These are phyloP conservation scores for Brassicogethes aeneus DNA, from an alignment of 2,888 invertebrate species.

Conservation along the genomic window DNA sequence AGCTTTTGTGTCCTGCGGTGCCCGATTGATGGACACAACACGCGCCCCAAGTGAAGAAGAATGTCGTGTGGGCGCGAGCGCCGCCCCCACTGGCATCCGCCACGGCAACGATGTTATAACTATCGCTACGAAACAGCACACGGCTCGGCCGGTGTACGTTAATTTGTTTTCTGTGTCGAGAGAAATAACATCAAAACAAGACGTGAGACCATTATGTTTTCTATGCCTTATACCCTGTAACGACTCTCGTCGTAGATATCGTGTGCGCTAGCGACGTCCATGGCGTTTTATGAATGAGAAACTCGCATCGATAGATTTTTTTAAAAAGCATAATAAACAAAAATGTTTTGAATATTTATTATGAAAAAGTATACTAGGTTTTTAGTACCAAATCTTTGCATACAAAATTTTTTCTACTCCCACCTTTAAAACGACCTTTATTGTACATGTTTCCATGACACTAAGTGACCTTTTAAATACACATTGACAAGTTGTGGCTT, in stretches of 20 bases:
- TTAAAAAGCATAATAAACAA: no score
- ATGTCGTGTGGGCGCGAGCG: background rate
- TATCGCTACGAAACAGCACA: slow-evolving; percentile 20
- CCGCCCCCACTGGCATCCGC: slow-evolving; percentile 2
- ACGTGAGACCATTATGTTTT: slow-evolving; percentile 14
- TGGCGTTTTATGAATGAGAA: no score
- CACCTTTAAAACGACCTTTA: no score
- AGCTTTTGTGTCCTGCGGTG: background rate
- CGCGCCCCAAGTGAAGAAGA: background rate
- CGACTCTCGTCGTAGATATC: background rate
- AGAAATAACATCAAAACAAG: slow-evolving; percentile 14
- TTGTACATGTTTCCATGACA: no score
- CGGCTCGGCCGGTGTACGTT: slow-evolving; percentile 17
- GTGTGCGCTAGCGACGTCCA: no score
- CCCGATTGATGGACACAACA: background rate
- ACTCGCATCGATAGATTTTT: no score
- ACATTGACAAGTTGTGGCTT: no score
- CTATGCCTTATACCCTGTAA: background rate
- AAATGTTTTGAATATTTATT: no score
- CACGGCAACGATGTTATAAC: slow-evolving; percentile 15
- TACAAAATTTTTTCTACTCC: no score
- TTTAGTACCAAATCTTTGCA: no score
- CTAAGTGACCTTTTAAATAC: no score
- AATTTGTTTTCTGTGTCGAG: slow-evolving; percentile 22
- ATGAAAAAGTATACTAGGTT: no score